Percentiles rank a stretch among this genome's conserved stretches.
phyloP scores from a whole-genome alignment of 2,888 invertebrate species.

The Lepidochitona cinerea region DNA sequence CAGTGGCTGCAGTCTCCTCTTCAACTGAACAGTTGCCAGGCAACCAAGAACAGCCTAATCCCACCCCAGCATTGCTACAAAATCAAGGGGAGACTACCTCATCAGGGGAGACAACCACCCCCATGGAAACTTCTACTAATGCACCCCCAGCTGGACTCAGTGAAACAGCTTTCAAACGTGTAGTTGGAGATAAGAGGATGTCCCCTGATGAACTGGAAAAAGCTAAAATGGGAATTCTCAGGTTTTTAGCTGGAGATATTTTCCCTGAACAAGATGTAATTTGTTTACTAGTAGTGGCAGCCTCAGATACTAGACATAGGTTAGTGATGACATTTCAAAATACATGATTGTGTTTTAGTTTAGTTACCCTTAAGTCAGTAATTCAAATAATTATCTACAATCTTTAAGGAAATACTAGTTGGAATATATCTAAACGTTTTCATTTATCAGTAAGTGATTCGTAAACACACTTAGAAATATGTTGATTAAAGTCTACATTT shows the following conservation, averaged over 20 bases:
- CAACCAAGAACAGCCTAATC: too few species aligned
- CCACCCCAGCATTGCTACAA: too few species aligned
- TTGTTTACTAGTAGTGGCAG: conserved; percentile 85
- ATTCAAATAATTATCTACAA: too few species aligned
- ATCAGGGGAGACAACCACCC: too few species aligned
- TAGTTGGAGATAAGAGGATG: conserved; percentile 57
- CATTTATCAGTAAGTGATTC: too few species aligned
- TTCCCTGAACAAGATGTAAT: conserved; percentile 83
- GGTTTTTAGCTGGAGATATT: conserved; percentile 85
- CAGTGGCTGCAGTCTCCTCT: too few species aligned
- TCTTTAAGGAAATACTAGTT: too few species aligned
- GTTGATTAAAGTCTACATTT: too few species aligned
- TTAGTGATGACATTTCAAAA: conserved; percentile 29
- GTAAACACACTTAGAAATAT: too few species aligned
- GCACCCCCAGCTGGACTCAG: conserved; percentile 62
- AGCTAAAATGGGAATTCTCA: conserved; percentile 84
- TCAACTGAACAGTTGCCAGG: too few species aligned
- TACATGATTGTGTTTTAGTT: background rate
- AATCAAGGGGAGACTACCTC: too few species aligned
- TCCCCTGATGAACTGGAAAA: conserved; percentile 78
- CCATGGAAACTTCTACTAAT: conserved; percentile 21
- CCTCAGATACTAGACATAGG: conserved; percentile 84
- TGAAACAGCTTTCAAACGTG: conserved; percentile 54
- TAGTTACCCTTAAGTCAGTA: background rate
- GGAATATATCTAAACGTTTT: too few species aligned